Evolutionary conservation across 2,888 invertebrate species (phyloP), one percentile per base, ranked within the genome.

Genomic region (Callimorpha dominula): DNA sequence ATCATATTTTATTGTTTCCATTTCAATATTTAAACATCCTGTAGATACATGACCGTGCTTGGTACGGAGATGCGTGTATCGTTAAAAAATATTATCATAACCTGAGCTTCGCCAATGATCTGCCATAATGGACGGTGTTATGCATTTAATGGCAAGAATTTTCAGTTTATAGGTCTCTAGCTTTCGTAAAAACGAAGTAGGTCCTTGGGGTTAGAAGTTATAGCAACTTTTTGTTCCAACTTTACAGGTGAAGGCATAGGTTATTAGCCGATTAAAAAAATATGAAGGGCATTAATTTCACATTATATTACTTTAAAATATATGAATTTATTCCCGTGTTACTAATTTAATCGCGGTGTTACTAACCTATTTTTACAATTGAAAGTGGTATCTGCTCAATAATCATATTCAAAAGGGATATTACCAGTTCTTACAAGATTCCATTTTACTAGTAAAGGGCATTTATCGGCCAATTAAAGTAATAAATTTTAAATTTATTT

Each of bases 21-120:
- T 31, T 54, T 15, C 5, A 65, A n/a, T 66, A 52, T 73, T n/a
- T 20, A 14, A 86, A 52, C 94, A 89, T 0, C 87, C 93, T 91
- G 90, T 94, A 85, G 54, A 46, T 52, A 88, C 91, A 91, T 91
- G 89, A 8, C 63, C 93, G 95, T 94, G 91, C 94, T 93, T 91
- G 94, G 95, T 92, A 95, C 95, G 92, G 88, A 80, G 79, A 85
- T 79, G 90, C 91, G 92, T 92, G 93, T 90, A 91, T 93, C 92
- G 89, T 95, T n/a, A 95, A 95, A 95, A 94, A 95, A 95, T 92
- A 89, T 88, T 90, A 93, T 93, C 90, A 92, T 91, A 93, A 90
- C 88, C 87, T 78, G 77, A 86, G 85, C 89, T 93, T 93, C 86
- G 93, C 92, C 91, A 92, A 90, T 92, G 91, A 93, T 93, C 93